A percentile compares a stretch with the other conserved stretches of the same genome.
Evolutionary conservation across 2,888 invertebrate species (phyloP).

Genomic region (Caenorhabditis afra): DNA sequence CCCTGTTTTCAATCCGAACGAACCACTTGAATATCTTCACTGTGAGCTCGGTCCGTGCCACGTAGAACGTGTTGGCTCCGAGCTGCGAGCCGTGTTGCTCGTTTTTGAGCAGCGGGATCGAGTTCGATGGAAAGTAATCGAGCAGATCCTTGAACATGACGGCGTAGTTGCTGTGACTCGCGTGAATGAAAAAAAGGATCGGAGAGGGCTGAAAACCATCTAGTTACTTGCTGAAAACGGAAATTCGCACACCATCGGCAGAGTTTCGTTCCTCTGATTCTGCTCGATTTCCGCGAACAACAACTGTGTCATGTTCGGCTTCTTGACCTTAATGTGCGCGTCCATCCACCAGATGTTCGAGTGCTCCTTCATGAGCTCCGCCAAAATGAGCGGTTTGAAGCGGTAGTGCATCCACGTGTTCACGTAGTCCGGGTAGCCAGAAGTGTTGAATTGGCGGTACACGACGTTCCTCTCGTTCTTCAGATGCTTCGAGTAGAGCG

Average conservation of each 20-base stretch:
- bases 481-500: conserved; percentile 2
- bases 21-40: conserved; percentile 35
- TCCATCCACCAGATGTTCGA: conserved; percentile 58
- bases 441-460: conserved; percentile 36
- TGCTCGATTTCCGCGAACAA: conserved; percentile 20
- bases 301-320: conserved; percentile 22
- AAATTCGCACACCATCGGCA: neutral
- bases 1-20: no score
- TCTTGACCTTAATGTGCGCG: conserved; percentile 45
- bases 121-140: conserved; percentile 24
- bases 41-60: conserved; percentile 23
- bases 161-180: conserved; percentile 56
- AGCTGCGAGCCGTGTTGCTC: conserved; percentile 20
- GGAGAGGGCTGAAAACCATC: conserved; percentile 23
- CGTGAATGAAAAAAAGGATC: conserved; percentile 41
- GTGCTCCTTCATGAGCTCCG: conserved; percentile 50
- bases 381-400: conserved; percentile 54
- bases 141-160: conserved; percentile 15
- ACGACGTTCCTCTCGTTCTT: conserved; percentile 22
- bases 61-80: conserved; percentile 27
- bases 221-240: neutral
- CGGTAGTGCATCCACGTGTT: conserved; percentile 52
- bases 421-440: conserved; percentile 32
- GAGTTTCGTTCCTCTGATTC: neutral
- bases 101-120: conserved; percentile 6